Evolutionary conservation across 1,140 invertebrate genomes (phyloP).

Genomic region (Ostrea denselamellosa): DNA sequence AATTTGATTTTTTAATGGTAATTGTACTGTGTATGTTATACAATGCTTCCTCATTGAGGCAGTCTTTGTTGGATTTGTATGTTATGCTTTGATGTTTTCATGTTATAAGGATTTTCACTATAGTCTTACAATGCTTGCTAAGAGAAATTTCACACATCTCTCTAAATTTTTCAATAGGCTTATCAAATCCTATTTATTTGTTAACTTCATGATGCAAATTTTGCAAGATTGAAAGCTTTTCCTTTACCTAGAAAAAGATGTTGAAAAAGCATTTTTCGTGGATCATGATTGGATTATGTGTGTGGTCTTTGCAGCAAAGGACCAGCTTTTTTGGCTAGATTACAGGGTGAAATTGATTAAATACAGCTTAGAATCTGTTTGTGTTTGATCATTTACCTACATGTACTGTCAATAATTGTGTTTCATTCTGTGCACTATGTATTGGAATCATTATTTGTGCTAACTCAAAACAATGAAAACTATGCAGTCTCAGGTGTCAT

Average conservation of each 20-base stretch:
- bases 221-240: background rate
- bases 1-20: conserved; percentile 8
- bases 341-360: conserved; percentile 30
- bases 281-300: background rate
- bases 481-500: background rate
- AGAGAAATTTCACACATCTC: background rate
- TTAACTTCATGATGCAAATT: conserved; percentile 15
- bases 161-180: background rate
- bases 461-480: background rate
- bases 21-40: background rate
- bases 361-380: conserved; percentile 24
- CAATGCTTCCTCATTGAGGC: conserved; percentile 6
- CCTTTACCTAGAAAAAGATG: background rate
- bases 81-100: background rate
- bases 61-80: background rate
- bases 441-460: background rate
- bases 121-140: background rate
- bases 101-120: background rate
- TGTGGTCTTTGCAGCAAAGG: background rate
- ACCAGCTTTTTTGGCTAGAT: conserved; percentile 3
- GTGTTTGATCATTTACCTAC: background rate
- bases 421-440: conserved; percentile 14
- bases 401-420: background rate
- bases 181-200: background rate
- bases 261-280: background rate